Evolutionary conservation across 2,113 vertebrate species (phyloP).

Genomic region (Anoura caudifer): DNA sequence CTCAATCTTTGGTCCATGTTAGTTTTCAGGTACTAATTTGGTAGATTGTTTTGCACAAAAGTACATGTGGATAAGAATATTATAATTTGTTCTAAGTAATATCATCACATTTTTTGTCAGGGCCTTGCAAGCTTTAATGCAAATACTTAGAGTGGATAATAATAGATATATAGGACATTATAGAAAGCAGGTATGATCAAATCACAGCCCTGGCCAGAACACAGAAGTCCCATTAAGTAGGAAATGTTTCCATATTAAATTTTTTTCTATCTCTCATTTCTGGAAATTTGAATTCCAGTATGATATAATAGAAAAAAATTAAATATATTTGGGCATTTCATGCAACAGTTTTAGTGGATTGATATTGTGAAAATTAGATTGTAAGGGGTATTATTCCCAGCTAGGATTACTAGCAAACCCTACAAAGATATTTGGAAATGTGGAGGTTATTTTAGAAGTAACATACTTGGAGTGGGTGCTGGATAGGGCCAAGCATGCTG

Average conservation of each 20-base stretch:
- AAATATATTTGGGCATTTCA: background rate
- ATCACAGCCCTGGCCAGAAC: background rate
- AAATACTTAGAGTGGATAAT: background rate
- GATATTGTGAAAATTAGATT: background rate
- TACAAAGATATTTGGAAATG: background rate
- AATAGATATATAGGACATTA: background rate
- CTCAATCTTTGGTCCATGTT: background rate
- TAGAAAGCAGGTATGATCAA: background rate
- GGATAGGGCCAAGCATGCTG: background rate
- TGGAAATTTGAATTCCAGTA: background rate
- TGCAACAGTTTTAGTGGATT: background rate
- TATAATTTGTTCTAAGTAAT: background rate
- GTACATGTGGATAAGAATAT: background rate
- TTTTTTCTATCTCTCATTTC: background rate
- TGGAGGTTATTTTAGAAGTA: background rate
- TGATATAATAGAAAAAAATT: background rate
- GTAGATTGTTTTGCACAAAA: background rate
- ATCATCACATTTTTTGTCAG: background rate
- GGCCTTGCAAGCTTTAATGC: background rate
- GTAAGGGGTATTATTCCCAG: background rate
- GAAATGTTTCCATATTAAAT: background rate
- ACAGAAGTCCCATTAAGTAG: background rate
- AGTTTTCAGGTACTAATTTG: background rate
- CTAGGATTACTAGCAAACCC: background rate
- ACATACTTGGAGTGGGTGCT: background rate